Conservation (phyloP, 2,797 vertebrate genomes). For the Helicolenus hilgendorfi region DNA sequence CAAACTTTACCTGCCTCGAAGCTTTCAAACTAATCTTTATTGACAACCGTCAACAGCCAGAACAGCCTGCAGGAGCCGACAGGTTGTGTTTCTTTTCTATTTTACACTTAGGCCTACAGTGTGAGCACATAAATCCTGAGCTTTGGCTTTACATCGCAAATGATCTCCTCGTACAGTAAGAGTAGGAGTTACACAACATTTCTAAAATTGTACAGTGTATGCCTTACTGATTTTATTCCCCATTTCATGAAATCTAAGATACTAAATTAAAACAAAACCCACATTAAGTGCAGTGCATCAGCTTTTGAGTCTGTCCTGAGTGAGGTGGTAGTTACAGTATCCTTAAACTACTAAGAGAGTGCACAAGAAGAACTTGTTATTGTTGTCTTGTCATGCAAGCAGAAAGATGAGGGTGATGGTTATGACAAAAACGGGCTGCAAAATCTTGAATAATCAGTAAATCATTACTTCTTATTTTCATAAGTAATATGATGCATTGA, state of each 20-base stretch:
- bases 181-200: too few relatives aligned
- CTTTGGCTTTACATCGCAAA: too few relatives aligned
- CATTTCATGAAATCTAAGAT: background rate
- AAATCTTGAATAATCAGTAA: background rate
- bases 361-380: background rate
- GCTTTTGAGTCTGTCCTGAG: background rate
- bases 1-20: too few relatives aligned
- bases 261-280: background rate
- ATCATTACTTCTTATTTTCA: background rate
- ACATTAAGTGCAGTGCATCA: background rate
- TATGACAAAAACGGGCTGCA: background rate
- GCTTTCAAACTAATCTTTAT: too few relatives aligned
- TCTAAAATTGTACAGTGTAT: too few relatives aligned
- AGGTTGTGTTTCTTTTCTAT: too few relatives aligned
- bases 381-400: background rate
- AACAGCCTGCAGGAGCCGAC: too few relatives aligned
- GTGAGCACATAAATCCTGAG: too few relatives aligned
- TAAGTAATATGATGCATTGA: conserved; percentile 14
- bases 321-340: background rate
- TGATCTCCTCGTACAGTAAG: too few relatives aligned
- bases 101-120: too few relatives aligned
- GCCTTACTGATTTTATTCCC: background rate
- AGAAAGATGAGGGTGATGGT: background rate
- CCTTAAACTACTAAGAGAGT: background rate
- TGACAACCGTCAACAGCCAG: too few relatives aligned